Percentiles rank a stretch among this genome's conserved stretches.
Evolutionary conservation across 2,797 vertebrate species (phyloP).

Genomic region (Dromococcyx pavoninus): DNA sequence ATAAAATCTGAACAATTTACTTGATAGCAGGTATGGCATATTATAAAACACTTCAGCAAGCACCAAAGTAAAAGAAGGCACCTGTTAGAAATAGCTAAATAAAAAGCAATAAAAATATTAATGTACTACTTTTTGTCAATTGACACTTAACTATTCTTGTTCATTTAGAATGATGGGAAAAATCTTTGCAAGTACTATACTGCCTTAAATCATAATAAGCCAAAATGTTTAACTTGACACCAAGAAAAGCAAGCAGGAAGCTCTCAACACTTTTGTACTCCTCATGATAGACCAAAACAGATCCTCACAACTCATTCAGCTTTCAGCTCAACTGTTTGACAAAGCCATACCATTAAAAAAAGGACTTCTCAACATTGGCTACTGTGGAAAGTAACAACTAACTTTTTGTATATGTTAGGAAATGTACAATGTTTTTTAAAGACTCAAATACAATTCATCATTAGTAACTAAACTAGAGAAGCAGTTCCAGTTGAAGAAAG

Average conservation of each 20-base stretch:
- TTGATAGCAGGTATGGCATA: background rate
- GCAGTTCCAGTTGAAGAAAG: background rate
- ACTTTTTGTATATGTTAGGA: background rate
- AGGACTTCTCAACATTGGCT: background rate
- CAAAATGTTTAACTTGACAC: background rate
- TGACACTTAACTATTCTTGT: background rate
- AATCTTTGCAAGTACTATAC: background rate
- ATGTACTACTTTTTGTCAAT: background rate
- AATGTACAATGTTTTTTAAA: background rate
- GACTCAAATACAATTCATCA: background rate
- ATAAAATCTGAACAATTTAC: background rate
- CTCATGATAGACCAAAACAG: background rate
- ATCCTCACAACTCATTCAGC: background rate
- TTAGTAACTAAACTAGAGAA: background rate
- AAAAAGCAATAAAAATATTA: background rate
- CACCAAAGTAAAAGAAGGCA: background rate
- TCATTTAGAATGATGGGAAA: background rate
- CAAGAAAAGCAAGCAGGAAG: background rate
- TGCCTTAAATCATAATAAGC: background rate
- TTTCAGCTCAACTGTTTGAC: background rate
- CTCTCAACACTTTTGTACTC: background rate
- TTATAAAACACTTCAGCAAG: background rate
- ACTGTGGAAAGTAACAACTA: background rate
- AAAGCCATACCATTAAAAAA: background rate
- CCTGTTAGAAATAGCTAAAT: background rate